Conservation (phyloP, 1,140 invertebrate genomes). For the Eubasilissa regina region DNA sequence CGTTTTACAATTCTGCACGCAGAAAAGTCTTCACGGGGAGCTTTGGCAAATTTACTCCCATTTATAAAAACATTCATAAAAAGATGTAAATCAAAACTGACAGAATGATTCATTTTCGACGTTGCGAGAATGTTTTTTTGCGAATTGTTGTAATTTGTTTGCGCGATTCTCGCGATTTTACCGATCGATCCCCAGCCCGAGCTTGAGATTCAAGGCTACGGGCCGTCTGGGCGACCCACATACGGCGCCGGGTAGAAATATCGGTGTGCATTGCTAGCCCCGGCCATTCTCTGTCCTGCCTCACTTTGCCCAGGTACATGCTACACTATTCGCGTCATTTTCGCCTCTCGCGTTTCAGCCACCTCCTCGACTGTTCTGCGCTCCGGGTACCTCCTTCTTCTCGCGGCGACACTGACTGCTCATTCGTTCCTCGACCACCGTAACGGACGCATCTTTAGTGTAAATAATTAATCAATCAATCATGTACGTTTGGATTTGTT, state of each 20-base stretch:
- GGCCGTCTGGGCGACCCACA: constrained; percentile 49
- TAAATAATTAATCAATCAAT: constrained; percentile 47
- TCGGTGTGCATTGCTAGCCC: constrained; percentile 52
- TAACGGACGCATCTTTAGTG: constrained; percentile 56
- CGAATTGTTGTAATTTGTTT: background rate
- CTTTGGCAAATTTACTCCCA: background rate
- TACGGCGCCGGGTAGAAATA: constrained; percentile 56
- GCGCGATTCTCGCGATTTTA: background rate
- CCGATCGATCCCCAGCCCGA: constrained; percentile 34
- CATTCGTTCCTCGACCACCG: constrained; percentile 55
- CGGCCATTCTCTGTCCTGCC: constrained; percentile 59
- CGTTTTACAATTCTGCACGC: constrained; percentile 42
- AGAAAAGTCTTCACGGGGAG: constrained; percentile 8
- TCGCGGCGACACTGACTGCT: constrained; percentile 21
- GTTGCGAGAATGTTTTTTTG: background rate
- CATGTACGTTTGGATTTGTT: constrained; percentile 45
- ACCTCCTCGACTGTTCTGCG: constrained; percentile 51
- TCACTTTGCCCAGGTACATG: constrained; percentile 54
- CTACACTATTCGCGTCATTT: constrained; percentile 54
- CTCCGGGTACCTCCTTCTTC: constrained; percentile 52
- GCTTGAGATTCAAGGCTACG: constrained; percentile 56
- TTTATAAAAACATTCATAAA: background rate
- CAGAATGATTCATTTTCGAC: background rate
- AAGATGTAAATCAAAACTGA: background rate
- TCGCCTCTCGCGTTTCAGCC: constrained; percentile 51